These are phyloP conservation scores for Geotria australis DNA, from an alignment of 2,797 vertebrate genomes.

Conservation along the genomic window DNA sequence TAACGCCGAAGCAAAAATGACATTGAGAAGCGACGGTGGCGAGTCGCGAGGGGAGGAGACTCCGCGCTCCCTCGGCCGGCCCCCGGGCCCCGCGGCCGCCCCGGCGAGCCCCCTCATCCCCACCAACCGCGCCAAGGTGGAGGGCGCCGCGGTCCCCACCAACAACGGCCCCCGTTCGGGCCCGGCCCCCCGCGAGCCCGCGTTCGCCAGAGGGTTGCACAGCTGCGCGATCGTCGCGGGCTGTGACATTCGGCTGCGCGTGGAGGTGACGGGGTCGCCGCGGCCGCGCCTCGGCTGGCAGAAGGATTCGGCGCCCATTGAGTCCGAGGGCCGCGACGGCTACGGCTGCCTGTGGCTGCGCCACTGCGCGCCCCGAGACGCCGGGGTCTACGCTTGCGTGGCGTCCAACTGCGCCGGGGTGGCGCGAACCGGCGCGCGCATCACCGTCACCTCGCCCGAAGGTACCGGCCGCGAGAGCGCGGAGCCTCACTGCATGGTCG, in stretches of 20 bases:
- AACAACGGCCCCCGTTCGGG: background rate
- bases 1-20: too few relatives aligned
- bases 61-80: too few relatives aligned
- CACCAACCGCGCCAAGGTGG: too few relatives aligned
- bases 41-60: too few relatives aligned
- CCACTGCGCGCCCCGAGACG: conserved; percentile 15
- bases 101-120: too few relatives aligned
- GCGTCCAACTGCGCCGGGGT: conserved; percentile 37
- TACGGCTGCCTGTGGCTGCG: conserved; percentile 25
- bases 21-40: too few relatives aligned
- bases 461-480: background rate
- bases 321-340: conserved; percentile 17
- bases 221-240: background rate
- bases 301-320: conserved; percentile 43
- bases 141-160: too few relatives aligned
- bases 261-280: conserved; percentile 43
- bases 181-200: background rate
- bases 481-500: background rate
- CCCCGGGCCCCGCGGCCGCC: too few relatives aligned
- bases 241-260: conserved; percentile 7
- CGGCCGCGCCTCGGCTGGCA: conserved; percentile 39
- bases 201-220: background rate
- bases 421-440: conserved; percentile 42
- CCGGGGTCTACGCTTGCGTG: conserved; percentile 40
- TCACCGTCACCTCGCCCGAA: conserved; percentile 11